Percentiles rank a stretch among this genome's conserved stretches.
These are phyloP conservation scores for Gryon sp. DNA, from an alignment of 1,140 invertebrate genomes.

Conservation along the genomic window DNA sequence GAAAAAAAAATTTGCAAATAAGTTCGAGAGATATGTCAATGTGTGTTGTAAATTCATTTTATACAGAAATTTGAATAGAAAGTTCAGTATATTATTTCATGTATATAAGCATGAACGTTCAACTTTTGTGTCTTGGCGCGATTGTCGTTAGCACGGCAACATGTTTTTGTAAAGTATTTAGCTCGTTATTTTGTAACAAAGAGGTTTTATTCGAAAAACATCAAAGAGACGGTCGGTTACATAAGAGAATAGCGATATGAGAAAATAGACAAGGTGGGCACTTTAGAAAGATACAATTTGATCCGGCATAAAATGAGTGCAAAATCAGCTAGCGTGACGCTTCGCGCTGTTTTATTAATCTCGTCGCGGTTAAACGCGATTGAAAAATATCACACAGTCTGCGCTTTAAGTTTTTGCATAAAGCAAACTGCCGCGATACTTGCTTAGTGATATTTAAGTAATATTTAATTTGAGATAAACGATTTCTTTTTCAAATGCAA, in stretches of 20 bases:
- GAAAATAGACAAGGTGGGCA: slow-evolving; percentile 10
- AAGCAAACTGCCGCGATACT: slow-evolving; percentile 31
- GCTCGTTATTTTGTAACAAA: slow-evolving; percentile 52
- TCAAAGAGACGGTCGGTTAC: slow-evolving; percentile 56
- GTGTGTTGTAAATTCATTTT: too few species aligned
- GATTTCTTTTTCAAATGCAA: not conserved
- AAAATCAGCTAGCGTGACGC: slow-evolving; percentile 45
- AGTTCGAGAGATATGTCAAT: too few species aligned
- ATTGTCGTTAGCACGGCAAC: slow-evolving; percentile 37
- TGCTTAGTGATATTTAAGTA: slow-evolving; percentile 22
- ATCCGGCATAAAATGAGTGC: slow-evolving; percentile 47
- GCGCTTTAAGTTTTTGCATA: slow-evolving; percentile 38
- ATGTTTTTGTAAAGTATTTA: slow-evolving; percentile 58
- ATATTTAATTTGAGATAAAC: slow-evolving; percentile 27
- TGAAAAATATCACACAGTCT: slow-evolving; percentile 43
- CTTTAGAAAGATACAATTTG: slow-evolving; percentile 51
- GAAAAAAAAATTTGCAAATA: too few species aligned
- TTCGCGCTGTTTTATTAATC: slow-evolving; percentile 53
- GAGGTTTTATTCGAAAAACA: slow-evolving; percentile 33
- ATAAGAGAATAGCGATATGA: slow-evolving; percentile 13
- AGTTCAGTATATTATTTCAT: too few species aligned
- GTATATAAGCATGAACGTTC: too few species aligned
- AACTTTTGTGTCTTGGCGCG: slow-evolving; percentile 12
- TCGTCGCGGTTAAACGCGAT: slow-evolving; percentile 53
- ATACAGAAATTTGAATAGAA: too few species aligned